Conservation (phyloP, 2,797 vertebrate species). For the Lepus townsendii region DNA sequence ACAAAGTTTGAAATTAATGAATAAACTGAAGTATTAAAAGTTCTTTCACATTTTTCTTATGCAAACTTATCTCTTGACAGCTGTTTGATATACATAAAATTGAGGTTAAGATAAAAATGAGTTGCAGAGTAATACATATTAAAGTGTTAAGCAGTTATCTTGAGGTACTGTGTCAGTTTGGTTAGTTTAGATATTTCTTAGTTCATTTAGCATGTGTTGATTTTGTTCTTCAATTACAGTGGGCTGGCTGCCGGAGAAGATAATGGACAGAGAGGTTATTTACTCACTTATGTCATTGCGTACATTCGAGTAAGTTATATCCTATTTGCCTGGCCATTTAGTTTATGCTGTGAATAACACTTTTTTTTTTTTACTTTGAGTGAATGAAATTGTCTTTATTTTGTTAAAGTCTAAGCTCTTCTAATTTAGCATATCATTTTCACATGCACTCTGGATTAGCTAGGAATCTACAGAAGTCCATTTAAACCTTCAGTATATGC, state of each 20-base stretch:
- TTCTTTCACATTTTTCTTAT: conserved; percentile 59
- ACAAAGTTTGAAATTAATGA: conserved; percentile 69
- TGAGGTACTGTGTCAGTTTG: conserved; percentile 27
- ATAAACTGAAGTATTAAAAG: conserved; percentile 40
- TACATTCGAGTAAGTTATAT: conserved; percentile 96
- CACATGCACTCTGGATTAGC: conserved; percentile 20
- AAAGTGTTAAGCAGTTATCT: conserved; percentile 61
- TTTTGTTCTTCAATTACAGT: conserved; percentile 90
- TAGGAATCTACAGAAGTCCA: conserved; percentile 11
- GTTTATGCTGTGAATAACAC: conserved; percentile 15
- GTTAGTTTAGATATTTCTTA: conserved; percentile 61
- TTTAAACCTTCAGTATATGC: not conserved
- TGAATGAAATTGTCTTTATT: conserved; percentile 48
- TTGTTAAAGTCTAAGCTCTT: conserved; percentile 60
- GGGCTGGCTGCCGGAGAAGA: conserved; percentile 99
- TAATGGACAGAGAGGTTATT: conserved; percentile 99
- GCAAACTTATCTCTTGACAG: conserved; percentile 42
- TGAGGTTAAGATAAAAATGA: conserved; percentile 71
- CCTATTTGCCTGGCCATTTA: conserved; percentile 24
- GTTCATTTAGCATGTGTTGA: conserved; percentile 70
- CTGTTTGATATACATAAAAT: conserved; percentile 40
- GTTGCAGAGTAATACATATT: conserved; percentile 13
- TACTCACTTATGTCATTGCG: conserved; percentile 99
- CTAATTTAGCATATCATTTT: conserved; percentile 40
- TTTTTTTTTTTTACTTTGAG: conserved; percentile 51